Evolutionary conservation across 2,797 vertebrate genomes (phyloP), one percentile per base, ranked within the genome.

Genomic region (Gambusia yucatana): DNA sequence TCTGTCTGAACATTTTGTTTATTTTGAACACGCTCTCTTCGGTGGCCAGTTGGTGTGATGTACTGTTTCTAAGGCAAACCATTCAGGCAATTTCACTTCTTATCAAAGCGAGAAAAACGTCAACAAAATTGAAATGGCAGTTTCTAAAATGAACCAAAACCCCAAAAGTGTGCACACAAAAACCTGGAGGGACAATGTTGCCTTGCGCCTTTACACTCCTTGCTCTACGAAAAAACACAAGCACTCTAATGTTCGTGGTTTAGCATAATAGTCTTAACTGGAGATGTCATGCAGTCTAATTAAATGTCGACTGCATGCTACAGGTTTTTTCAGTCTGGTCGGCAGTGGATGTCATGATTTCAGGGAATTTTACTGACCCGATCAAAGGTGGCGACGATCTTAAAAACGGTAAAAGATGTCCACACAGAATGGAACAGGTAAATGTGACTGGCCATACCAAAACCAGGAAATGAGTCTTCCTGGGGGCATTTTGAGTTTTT

Each of bases 261-360:
- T 41, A 25, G 63, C 17, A 25, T 2, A 39, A 8, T 3, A 47
- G 17, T 55, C 17, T 25, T 55, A 30, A 9, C 1, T 75, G 44
- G 72, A 46, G 43, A 36, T 69, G 28, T 69, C 69, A 59, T 75
- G 41, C 48, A 67, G 9, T 75, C 16, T 72, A 77, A 41, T 11
- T 41, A 33, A 20, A 69, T 25, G 77, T 73, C 73, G 33, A 82
- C 30, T 48, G 25, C 74, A 61, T 77, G 88, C 87, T 88, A 87
- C 85, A 89, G 85, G 90, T 90, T 88, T 89, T 71, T 86, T 6
- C 22, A 72, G 72, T 36, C 46, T 50, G 47, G 16, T 30, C 75
- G 80, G 3, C 65, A 63, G 57, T 20, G 9, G 50, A 20, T 55
- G 9, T 55, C 3, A n/a, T 11, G 52, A 55, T 55, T 55, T 55